Base-by-base conservation (phyloP, 2,888 invertebrate species). In the Drosophila neoperkinsi region DNA sequence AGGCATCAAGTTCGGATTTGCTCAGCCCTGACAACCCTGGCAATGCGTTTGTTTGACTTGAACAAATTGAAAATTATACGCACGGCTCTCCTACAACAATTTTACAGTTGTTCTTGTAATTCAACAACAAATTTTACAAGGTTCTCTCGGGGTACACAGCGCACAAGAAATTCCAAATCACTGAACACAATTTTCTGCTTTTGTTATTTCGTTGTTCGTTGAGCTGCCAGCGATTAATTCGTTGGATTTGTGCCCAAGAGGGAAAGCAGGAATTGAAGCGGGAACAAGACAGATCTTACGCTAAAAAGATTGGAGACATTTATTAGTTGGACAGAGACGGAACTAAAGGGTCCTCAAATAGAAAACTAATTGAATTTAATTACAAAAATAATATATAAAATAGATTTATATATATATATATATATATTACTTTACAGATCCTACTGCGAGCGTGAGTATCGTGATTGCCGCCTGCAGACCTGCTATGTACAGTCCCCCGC, bases 401-500 rank as follows among this genome's bases (percentile, higher is more conserved):
- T n/a, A 11, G n/a, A 43, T 38, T 38, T n/a, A 9, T 41, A 18
- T 33, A 31, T 2, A 18, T 58, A 25, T 25, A 2, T 28, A 13
- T 31, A 33, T 36, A 50, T 33, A 58, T 71, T 94, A 57, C 41
- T 67, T 71, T 94, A 63, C 93, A 97, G 96, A 86, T 97, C 97
- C 58, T 97, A 97, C 92, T 98, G 98, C 92, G 97, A 98, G 92
- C 94, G 97, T 66, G 96, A 97, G 79, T 98, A 98, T 94, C 95
- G 97, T 59, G 98, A 98, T 92, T 97, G 97, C 91, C 95, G 97
- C 25, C 95, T 98, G 33, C 98, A 98, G 93, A 98, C 98, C 6
- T 98, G 98, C 94, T 98, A 98, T 93, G 98, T 98, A 5, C 98
- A 98, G 93, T 97, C 97, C 18, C 98, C 98, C 5, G 98, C 98